phyloP scores from a whole-genome alignment of 2,797 vertebrate species.

The Neomorphus geoffroyi region DNA sequence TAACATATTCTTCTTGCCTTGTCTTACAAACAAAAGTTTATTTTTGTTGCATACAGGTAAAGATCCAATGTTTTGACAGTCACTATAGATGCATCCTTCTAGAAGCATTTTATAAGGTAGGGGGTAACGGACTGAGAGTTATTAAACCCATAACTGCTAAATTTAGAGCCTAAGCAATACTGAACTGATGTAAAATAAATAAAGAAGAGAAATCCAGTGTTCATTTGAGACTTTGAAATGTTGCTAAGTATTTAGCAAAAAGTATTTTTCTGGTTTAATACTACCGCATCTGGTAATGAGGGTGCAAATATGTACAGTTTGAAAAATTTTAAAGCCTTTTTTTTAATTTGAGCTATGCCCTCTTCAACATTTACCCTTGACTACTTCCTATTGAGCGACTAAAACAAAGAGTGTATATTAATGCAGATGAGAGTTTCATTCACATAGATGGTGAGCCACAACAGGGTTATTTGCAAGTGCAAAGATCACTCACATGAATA shows the following conservation, averaged over 20 bases:
- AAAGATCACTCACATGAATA: constrained; percentile 67
- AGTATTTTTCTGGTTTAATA: neutral
- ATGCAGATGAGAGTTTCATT: constrained; percentile 12
- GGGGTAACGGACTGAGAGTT: neutral
- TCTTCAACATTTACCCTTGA: neutral
- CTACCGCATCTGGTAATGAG: neutral
- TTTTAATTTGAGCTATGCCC: neutral
- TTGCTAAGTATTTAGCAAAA: neutral
- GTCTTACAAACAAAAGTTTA: neutral
- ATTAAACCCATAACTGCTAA: neutral
- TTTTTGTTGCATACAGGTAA: neutral
- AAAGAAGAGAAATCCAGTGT: neutral
- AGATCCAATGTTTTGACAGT: neutral
- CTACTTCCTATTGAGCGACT: neutral
- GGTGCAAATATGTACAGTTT: neutral
- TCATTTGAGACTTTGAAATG: neutral
- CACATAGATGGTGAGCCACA: constrained; percentile 15
- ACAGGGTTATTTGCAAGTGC: constrained; percentile 57
- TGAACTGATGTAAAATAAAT: neutral
- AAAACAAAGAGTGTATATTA: constrained; percentile 22
- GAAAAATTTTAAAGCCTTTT: neutral
- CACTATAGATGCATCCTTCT: neutral
- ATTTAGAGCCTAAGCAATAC: neutral
- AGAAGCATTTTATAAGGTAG: neutral
- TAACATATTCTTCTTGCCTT: neutral